A percentile compares a stretch with the other conserved stretches of the same genome.
phyloP scores from a whole-genome alignment of 2,797 vertebrate genomes.

The Rhodeus uyekii region DNA sequence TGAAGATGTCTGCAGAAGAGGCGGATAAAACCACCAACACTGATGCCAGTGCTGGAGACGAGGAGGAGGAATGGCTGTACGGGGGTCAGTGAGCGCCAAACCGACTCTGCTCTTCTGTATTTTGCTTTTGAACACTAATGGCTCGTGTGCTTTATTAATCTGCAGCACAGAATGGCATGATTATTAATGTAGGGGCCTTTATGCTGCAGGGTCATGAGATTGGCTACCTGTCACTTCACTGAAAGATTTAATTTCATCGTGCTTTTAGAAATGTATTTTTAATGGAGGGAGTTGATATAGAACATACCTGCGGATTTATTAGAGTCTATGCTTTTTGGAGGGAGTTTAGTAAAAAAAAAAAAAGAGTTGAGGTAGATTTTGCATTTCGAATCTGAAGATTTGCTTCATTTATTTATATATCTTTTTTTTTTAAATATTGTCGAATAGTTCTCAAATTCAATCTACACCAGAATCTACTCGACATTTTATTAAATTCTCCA shows the following conservation, averaged over 20 bases:
- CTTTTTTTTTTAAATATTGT: neutral
- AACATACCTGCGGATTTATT: neutral
- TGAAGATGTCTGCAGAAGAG: constrained; percentile 66
- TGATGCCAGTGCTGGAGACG: constrained; percentile 84
- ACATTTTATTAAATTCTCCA: neutral
- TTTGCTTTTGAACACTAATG: neutral
- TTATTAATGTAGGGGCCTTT: neutral
- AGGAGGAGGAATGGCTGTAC: constrained; percentile 98
- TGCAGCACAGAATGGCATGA: neutral
- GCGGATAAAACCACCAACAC: constrained; percentile 83
- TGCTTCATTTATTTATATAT: neutral
- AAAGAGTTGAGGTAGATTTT: neutral
- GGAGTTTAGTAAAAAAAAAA: too few relatives aligned
- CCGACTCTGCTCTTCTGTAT: neutral
- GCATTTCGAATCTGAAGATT: neutral
- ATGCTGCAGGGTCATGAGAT: neutral
- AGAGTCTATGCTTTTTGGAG: neutral
- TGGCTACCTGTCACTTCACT: neutral
- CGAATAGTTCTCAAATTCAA: neutral
- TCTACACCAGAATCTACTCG: neutral
- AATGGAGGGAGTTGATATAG: neutral
- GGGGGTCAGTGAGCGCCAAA: constrained; percentile 77
- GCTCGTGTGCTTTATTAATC: neutral
- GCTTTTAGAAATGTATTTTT: neutral
- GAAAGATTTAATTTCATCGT: neutral